Base-by-base conservation (phyloP, 2,888 invertebrate species). In the Elaeidobius kamerunicus region DNA sequence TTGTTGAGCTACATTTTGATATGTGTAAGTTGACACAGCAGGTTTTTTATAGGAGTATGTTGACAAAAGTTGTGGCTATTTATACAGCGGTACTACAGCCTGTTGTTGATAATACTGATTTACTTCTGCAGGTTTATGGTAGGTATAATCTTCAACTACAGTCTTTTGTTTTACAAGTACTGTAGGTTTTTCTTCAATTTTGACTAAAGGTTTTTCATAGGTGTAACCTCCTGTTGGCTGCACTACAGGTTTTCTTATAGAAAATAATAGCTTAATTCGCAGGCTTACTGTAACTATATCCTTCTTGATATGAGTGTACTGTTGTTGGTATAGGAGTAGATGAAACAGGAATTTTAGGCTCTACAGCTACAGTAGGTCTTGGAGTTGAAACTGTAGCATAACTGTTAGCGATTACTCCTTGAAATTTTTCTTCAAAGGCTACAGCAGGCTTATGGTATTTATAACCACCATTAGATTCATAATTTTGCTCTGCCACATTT, bases 1-100 rank as follows among this genome's bases (percentile, higher is more conserved):
- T 18, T 67, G 43, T 67, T 69, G 70, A 14, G 66, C 56, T 52
- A 74, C 68, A 30, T 72, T 61, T 58, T 74, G 73, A 47, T 76
- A 75, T 47, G 75, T 68, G 52, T 76, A 75, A 12, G 71, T 55
- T 12, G 75, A 69, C 2, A 74, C 72, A 18, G 73, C 67, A 56
- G 68, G 65, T n/a, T n/a, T n/a, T 0, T 65, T 61, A 52, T 72
- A 73, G 11, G 67, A 61, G 49, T 73, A 73, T 16, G 72, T 72
- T 27, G 72, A 18, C 15, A 53, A 36, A 7, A 50, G 34, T 20
- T 67, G 63, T 49, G 60, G 56, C 43, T 63, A 57, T 44, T 58
- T 49, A 56, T 48, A 49, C 52, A 70, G 56, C 14, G 34, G 55
- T 18, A 48, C 56, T 32, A 34, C 27, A 15, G 55, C 51, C 43